Base-by-base conservation (phyloP, 2,797 vertebrate genomes). In the Tapera naevia region DNA sequence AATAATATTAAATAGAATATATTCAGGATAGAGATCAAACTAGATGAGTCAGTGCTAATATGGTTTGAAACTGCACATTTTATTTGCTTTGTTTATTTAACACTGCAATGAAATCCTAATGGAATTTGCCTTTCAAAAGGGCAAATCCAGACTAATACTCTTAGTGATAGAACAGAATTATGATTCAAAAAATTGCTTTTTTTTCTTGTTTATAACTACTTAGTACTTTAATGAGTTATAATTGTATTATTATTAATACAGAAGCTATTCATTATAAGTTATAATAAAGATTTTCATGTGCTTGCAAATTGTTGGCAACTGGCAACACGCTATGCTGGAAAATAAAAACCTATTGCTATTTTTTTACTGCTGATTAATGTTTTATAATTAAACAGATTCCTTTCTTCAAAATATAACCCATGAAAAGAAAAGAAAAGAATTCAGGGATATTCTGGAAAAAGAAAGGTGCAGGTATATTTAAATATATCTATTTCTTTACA, bases 31-130 rank as follows among this genome's bases (percentile, higher is more conserved):
- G 79, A 89, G 71, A 76, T 84, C 91, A 89, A 84, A 74, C 64
- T 56, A 18, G 27, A 87, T 57, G 39, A 95, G 93, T 72, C 41
- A 24, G 37, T 51, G 28, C 30, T 88, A 78, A 81, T 88, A 46
- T 37, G 22, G 8, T 80, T 85, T 65, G 67, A 94, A 90, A 92
- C 88, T 86, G 41, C 50, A 54, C 88, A 24, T 80, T 93, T 81
- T 80, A 7, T 74, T 93, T 75, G 35, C 41, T 88, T 91, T 94
- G 64, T 89, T 95, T 91, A 71, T 85, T 96, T 74, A 90, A 53
- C 15, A 19, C 27, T 61, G 30, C 65, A 91, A 37, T 85, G 41
- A 87, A 94, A 87, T 50, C 72, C 61, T 81, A 69, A 70, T 85
- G 74, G 75, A 87, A 71, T 88, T 91, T 94, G 37, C 79, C 81